Base-by-base conservation (phyloP, 1,140 invertebrate genomes). In the Lepidotrigona ventralis region DNA sequence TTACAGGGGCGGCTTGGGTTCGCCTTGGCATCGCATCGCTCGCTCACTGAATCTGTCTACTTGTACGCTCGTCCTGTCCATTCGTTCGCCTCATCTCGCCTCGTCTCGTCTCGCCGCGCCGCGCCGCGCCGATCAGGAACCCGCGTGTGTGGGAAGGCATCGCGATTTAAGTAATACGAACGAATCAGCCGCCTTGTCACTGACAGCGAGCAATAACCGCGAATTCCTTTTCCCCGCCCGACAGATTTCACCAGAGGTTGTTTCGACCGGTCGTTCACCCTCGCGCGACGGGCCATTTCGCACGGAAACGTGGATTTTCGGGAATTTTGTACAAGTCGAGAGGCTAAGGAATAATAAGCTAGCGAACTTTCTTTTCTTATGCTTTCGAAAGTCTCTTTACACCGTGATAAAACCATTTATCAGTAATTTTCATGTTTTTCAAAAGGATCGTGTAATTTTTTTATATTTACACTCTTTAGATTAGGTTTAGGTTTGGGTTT, bases 1-100 rank as follows among this genome's bases (percentile, higher is more conserved):
- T 94, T 94, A 94, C 93, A 94, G 93, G 92, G 93, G 92, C 93
- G 93, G 93, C 93, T 89, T 53, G 90, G 86, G 88, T 90, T 90
- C 87, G 90, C 90, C 91, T 90, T 86, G 90, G 88, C 90, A 88
- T 87, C 81, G 87, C 86, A 74, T 84, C 79, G 73, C 69, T 80
- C 78, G 76, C 89, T 81, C 74, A 87, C 87, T 86, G 89, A 89
- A 89, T 90, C 88, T 77, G 86, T 90, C 84, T 85, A 81, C 79
- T 80, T 79, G 81, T 88, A 85, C 71, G 81, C 84, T 78, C 86
- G 79, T 81, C 73, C 71, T 80, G 79, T 84, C 75, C 81, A 77
- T 89, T 86, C 81, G 77, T 86, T 82, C 79, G 73, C 69, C 82
- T 68, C 29, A 72, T 64, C 39, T 46, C 39, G 39, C 8, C 39